Evolutionary conservation across 2,113 vertebrate genomes (phyloP).

Genomic region (Cinclus mexicanus): DNA sequence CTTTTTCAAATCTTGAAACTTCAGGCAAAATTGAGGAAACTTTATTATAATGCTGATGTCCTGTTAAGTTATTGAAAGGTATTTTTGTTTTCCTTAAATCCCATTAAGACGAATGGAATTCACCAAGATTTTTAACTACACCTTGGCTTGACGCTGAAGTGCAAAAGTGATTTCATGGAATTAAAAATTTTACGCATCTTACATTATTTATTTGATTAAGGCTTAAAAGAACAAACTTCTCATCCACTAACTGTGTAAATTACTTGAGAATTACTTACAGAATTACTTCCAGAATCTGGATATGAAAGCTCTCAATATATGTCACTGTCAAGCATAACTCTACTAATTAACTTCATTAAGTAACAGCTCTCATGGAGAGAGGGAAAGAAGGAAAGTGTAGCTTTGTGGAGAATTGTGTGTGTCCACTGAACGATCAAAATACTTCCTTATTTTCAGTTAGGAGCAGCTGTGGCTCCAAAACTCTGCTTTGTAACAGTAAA

Average conservation of each 20-base stretch:
- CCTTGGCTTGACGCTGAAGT: not conserved
- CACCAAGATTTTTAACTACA: not conserved
- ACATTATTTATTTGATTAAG: not conserved
- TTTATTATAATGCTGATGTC: not conserved
- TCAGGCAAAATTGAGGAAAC: not conserved
- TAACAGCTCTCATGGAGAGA: not conserved
- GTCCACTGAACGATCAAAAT: not conserved
- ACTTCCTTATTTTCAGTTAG: not conserved
- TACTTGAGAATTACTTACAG: not conserved
- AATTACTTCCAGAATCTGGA: not conserved
- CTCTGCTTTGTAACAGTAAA: not conserved
- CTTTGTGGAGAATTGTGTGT: not conserved
- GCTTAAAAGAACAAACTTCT: not conserved
- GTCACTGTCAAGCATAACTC: not conserved
- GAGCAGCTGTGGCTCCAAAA: not conserved
- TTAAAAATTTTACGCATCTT: not conserved
- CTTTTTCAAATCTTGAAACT: not conserved
- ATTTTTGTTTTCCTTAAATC: not conserved
- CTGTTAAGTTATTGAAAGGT: not conserved
- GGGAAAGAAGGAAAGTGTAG: not conserved
- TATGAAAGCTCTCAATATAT: not conserved
- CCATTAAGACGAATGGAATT: not conserved
- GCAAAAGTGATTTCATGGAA: not conserved
- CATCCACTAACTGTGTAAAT: not conserved
- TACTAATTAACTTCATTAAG: not conserved